Evolutionary conservation across 2,113 vertebrate species (phyloP).

Genomic region (Oostethus manadensis): DNA sequence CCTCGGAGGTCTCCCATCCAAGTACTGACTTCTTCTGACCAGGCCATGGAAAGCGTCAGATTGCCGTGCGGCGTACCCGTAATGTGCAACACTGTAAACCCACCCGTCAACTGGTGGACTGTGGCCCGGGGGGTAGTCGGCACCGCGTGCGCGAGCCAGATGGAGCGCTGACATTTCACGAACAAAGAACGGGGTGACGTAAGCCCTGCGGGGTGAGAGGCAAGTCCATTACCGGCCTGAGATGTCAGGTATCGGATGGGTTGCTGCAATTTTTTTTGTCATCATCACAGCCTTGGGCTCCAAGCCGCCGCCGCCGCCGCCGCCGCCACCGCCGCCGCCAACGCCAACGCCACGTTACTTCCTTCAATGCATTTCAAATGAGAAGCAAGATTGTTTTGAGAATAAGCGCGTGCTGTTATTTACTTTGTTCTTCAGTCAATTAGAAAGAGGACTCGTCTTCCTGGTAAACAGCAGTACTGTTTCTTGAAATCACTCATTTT

Average conservation of each 20-base stretch:
- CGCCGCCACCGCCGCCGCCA: too few relatives aligned
- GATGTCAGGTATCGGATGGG: constrained; percentile 48
- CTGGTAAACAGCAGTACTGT: too few relatives aligned
- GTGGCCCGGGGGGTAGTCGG: constrained; percentile 41
- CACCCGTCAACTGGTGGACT: constrained; percentile 27
- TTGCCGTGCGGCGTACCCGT: background rate
- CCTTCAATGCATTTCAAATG: constrained; percentile 42
- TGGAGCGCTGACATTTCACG: constrained; percentile 57
- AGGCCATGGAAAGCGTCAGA: background rate
- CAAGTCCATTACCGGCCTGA: constrained; percentile 37
- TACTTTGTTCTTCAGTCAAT: too few relatives aligned
- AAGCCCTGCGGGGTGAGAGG: constrained; percentile 42
- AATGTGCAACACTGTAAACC: constrained; percentile 10
- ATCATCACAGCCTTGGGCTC: constrained; percentile 29
- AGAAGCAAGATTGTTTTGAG: constrained; percentile 15
- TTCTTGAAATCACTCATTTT: too few relatives aligned
- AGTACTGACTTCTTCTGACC: too few relatives aligned
- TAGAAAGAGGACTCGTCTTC: too few relatives aligned
- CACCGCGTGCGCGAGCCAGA: constrained; percentile 40
- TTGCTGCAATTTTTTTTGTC: constrained; percentile 45
- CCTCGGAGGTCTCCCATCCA: too few relatives aligned
- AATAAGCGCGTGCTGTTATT: constrained; percentile 5
- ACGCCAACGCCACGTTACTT: constrained; percentile 37
- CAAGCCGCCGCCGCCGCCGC: too few relatives aligned
- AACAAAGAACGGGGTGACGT: constrained; percentile 49